A percentile compares a stretch with the other conserved stretches of the same genome.
Evolutionary conservation across 2,888 invertebrate genomes (phyloP).

Genomic region (Erannis defoliaria): DNA sequence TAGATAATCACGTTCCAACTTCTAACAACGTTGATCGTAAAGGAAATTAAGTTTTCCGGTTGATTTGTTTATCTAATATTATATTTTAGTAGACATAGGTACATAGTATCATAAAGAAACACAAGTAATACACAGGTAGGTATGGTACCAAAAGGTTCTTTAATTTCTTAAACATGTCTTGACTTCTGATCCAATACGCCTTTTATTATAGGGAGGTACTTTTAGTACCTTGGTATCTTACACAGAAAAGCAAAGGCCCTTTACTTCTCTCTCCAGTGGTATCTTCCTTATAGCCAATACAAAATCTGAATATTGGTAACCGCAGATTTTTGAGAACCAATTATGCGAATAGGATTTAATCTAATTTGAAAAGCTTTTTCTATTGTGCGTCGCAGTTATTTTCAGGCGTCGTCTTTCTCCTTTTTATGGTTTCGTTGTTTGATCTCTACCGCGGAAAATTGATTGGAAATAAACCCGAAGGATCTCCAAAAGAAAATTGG

Average conservation of each 20-base stretch:
- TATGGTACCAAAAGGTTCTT: too few species aligned
- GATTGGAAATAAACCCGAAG: slow-evolving; percentile 34
- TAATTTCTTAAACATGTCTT: background rate
- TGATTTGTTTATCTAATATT: slow-evolving; percentile 10
- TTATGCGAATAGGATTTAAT: slow-evolving; percentile 27
- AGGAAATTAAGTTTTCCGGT: slow-evolving; percentile 17
- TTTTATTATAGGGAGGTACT: too few species aligned
- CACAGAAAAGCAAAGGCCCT: too few species aligned
- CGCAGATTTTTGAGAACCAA: slow-evolving; percentile 14
- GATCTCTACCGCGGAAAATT: slow-evolving; percentile 28
- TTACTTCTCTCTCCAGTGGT: too few species aligned
- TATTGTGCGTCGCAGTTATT: slow-evolving; percentile 26
- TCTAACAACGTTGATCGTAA: slow-evolving; percentile 8
- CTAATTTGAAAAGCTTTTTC: slow-evolving; percentile 29
- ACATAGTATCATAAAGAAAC: too few species aligned
- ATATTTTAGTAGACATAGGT: slow-evolving; percentile 1
- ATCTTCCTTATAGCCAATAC: background rate
- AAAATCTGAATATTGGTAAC: background rate
- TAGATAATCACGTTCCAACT: slow-evolving; percentile 18
- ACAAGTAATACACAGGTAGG: too few species aligned
- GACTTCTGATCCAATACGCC: background rate
- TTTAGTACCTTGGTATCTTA: background rate
- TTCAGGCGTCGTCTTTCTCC: slow-evolving; percentile 17
- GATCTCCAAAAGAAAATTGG: slow-evolving; percentile 40
- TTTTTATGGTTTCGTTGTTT: slow-evolving; percentile 29